Base-by-base conservation (phyloP, 2,888 invertebrate genomes). In the Ormyrus thymus region DNA sequence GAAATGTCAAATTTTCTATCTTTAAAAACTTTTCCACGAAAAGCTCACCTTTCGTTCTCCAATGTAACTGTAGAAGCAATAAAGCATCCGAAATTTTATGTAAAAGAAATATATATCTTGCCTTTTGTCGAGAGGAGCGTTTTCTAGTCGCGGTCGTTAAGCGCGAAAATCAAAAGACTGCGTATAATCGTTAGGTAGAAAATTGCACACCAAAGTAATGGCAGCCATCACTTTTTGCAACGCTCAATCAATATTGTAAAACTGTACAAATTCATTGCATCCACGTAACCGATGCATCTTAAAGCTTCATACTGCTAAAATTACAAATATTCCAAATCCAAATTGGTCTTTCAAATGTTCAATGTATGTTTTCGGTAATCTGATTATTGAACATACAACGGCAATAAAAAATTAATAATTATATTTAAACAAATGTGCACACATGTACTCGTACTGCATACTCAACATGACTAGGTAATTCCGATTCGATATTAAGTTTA, bases 141-240 rank as follows among this genome's bases (percentile, higher is more conserved):
- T 50, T 72, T 78, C 78, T 78, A 78, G 73, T 78, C 78, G 72
- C 56, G 73, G 68, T 78, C 55, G 11, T 59, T 46, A 62, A 62
- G 15, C 68, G 50, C 68, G 53, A 68, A 62, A 68, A 72, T 77
- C 53, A 7, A 66, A 76, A 71, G 71, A 77, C 77, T 71, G 71
- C 61, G 69, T 72, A 11, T 58, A 65, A 45, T 59, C 15, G 50
- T 43, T 51, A 58, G 65, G 9, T 56, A 56, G 29, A 62, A 61
- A 61, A 51, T 6, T 46, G 9, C 10, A 10, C 43, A 58, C 50
- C 50, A 59, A 50, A 66, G n/a, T 58, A 66, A 46, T 50, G 7
- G 10, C 50, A 50, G 29, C n/a, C 50, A 13, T n/a, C 11, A 43
- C 7, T 74, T 64, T 58, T 66, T 66, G 70, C 43, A 70, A 58